Evolutionary conservation across 2,113 vertebrate species (phyloP).

Genomic region (Candoia aspera): DNA sequence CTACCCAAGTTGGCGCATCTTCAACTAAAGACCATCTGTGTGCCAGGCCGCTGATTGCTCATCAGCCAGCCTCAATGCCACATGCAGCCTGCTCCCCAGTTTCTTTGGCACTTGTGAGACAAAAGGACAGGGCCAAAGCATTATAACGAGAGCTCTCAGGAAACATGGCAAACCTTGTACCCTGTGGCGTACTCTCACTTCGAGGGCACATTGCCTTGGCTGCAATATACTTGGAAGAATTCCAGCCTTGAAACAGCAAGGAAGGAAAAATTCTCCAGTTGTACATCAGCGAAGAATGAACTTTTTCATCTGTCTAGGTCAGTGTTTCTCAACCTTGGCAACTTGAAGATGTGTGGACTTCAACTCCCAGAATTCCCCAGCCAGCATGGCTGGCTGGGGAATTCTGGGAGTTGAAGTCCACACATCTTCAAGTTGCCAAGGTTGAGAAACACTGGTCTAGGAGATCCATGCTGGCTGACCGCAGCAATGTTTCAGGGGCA

Average conservation of each 20-base stretch:
- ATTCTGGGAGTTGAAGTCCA: background rate
- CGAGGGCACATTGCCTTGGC: background rate
- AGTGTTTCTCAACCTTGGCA: too few species aligned
- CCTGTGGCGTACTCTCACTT: conserved; percentile 2
- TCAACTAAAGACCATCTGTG: background rate
- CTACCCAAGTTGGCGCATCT: background rate
- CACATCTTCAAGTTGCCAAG: too few species aligned
- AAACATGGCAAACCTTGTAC: background rate
- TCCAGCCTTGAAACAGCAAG: background rate
- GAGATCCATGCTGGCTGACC: background rate
- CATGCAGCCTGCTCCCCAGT: background rate
- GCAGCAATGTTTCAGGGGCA: background rate
- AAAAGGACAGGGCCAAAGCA: fast-evolving
- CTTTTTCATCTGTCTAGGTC: background rate
- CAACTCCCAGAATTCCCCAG: background rate
- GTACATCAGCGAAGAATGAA: fast-evolving
- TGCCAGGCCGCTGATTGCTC: background rate
- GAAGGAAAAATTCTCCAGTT: background rate
- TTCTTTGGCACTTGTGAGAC: background rate
- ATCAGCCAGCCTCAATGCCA: background rate
- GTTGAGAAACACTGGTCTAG: background rate
- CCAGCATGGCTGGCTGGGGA: too few species aligned
- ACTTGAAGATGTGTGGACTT: background rate
- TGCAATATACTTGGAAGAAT: background rate
- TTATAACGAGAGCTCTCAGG: background rate